Evolutionary conservation across 2,888 invertebrate genomes (phyloP).

Genomic region (Panopea generosa): DNA sequence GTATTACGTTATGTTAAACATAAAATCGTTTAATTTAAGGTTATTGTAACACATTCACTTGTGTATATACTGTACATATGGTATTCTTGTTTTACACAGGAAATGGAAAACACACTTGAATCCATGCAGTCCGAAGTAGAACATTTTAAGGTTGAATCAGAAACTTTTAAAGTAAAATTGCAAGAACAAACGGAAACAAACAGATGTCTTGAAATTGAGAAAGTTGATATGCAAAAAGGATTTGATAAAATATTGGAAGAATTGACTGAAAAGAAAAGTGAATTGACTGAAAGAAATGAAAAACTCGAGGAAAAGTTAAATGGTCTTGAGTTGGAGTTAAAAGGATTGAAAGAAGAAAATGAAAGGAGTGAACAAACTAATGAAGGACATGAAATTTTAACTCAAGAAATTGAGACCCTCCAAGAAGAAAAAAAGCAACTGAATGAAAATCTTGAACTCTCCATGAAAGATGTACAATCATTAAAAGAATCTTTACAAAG

Average conservation of each 20-base stretch:
- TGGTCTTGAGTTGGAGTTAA: slow-evolving; percentile 1
- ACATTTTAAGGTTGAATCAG: slow-evolving; percentile 35
- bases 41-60: too few species aligned
- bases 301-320: slow-evolving; percentile 31
- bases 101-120: slow-evolving; percentile 7
- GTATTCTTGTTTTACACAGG: not conserved
- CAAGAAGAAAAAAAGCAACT: slow-evolving; percentile 48
- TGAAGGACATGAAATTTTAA: not conserved
- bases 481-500: slow-evolving; percentile 41
- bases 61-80: too few species aligned
- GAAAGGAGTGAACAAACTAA: slow-evolving; percentile 23
- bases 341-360: slow-evolving; percentile 18
- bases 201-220: slow-evolving; percentile 42
- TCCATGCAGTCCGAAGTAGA: slow-evolving; percentile 41
- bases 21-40: too few species aligned
- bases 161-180: slow-evolving; percentile 25
- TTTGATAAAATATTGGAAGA: not conserved
- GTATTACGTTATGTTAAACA: too few species aligned
- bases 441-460: slow-evolving; percentile 62
- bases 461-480: slow-evolving; percentile 50
- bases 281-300: slow-evolving; percentile 13
- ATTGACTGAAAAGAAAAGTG: slow-evolving; percentile 16
- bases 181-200: slow-evolving; percentile 48
- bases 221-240: slow-evolving; percentile 24
- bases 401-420: too few species aligned